Conservation (phyloP, 1,140 invertebrate species). For the Lepidurus packardi region DNA sequence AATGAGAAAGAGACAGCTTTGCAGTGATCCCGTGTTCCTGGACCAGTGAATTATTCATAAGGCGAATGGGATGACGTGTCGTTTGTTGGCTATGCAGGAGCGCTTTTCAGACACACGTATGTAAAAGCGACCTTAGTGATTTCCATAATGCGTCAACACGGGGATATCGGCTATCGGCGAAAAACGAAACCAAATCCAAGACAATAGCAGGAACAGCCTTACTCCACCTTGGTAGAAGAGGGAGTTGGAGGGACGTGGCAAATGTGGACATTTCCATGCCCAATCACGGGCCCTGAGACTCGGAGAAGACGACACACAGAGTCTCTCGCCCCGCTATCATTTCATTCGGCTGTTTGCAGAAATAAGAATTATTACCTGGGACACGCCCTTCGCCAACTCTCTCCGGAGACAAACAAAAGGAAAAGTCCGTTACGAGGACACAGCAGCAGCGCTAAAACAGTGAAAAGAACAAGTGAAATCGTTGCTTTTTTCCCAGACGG, state of each 20-base stretch:
- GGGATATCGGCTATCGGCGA: background rate
- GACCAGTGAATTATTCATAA: constrained; percentile 10
- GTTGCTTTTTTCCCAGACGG: background rate
- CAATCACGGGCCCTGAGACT: background rate
- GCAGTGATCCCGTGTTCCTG: background rate
- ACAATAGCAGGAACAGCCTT: background rate
- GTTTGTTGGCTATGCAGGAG: background rate
- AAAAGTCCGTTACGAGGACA: too few relatives aligned
- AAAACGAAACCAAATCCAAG: background rate
- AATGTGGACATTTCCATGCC: background rate
- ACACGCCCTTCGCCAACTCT: background rate
- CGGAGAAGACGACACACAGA: background rate
- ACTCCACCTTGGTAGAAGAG: background rate
- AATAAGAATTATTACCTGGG: background rate
- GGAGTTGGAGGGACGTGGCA: background rate
- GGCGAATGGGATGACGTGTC: constrained; percentile 2
- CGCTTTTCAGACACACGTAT: background rate
- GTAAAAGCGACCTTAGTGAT: constrained; percentile 21
- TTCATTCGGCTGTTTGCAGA: background rate
- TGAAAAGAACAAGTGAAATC: background rate
- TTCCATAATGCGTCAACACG: constrained; percentile 14
- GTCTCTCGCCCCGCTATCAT: background rate
- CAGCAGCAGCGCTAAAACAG: background rate
- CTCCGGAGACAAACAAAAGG: too few relatives aligned
- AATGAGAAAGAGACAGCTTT: background rate